Evolutionary conservation across 2,888 invertebrate species (phyloP), one percentile per base, ranked within the genome.

Genomic region (Camponotus fellah): DNA sequence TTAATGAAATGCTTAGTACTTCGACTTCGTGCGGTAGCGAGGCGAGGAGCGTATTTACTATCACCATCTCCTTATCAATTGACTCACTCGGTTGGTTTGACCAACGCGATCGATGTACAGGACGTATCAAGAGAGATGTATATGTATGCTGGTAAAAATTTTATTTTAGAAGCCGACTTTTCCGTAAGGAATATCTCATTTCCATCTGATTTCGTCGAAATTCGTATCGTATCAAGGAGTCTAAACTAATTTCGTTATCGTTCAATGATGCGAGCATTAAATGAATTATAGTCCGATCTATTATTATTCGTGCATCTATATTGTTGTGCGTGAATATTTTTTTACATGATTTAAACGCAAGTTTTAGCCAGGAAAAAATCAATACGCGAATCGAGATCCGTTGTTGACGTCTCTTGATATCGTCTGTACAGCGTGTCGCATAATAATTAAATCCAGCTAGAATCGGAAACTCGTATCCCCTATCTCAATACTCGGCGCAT

Each of bases 1-100:
- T 87, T 86, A 87, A 87, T 87, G 76, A 86, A 86, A 87, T 86
- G 83, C 77, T 85, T 82, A 84, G 69, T 75, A 75, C 75, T 80
- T 80, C 68, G 84, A 82, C 76, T 82, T 83, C 21, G 58, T 65
- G 53, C 21, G 58, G 26, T 77, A 17, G 34, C 74, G 32, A 68
- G 77, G 34, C 26, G 26, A 26, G 26, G 26, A 72, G 74, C 74
- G 43, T 79, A 79, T 79, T 77, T 79, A 79, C 58, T 58, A 53
- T 79, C 79, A 58, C 58, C 43, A 60, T 79, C 21, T 17, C 60
- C 74, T 79, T 79, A 79, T 79, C 60, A 79, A 79, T 79, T 79
- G 60, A 60, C 74, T 79, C 17, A 71, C 72, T 79, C 43, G 40
- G n/a, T 34, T 21, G 32, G 5, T 43, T 58, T 32, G 60, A 6